Conservation (phyloP, 2,797 vertebrate species). For the Acipenser ruthenus region DNA sequence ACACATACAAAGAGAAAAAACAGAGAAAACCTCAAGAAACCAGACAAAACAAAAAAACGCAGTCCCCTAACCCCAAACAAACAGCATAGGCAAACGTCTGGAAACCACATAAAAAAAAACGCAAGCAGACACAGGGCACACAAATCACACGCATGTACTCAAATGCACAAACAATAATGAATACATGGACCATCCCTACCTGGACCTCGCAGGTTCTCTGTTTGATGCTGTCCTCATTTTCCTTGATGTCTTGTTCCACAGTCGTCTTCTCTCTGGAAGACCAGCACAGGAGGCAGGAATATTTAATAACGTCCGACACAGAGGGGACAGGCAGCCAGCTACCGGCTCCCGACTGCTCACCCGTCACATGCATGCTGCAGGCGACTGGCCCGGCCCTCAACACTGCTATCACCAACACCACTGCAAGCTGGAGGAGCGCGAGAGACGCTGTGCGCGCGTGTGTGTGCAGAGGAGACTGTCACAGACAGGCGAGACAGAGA, state of each 20-base stretch:
- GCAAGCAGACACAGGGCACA: not conserved
- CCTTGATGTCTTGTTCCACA: constrained; percentile 91
- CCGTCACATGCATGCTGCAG: constrained; percentile 60
- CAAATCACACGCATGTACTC: not conserved
- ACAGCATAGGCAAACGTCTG: not conserved
- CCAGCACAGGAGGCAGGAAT: constrained; percentile 88
- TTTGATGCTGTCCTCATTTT: constrained; percentile 86
- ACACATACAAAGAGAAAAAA: not conserved
- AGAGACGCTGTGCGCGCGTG: not conserved
- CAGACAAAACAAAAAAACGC: not conserved
- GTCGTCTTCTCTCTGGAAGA: constrained; percentile 87
- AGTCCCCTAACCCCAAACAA: not conserved
- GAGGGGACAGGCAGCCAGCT: constrained; percentile 67
- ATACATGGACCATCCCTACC: constrained; percentile 50
- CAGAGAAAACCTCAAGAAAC: not conserved
- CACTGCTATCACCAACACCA: constrained; percentile 1
- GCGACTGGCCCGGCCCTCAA: constrained; percentile 48
- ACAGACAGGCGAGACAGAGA: constrained; percentile 11
- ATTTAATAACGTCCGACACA: constrained; percentile 75
- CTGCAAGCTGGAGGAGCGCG: constrained; percentile 14
- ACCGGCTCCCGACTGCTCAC: constrained; percentile 57
- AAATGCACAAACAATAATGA: not conserved
- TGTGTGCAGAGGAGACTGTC: not conserved
- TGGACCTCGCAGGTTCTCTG: constrained; percentile 83
- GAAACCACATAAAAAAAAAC: not conserved